Percentiles rank a stretch among this genome's conserved stretches.
Evolutionary conservation across 1,140 invertebrate species (phyloP).

Genomic region (Neelides sp.): DNA sequence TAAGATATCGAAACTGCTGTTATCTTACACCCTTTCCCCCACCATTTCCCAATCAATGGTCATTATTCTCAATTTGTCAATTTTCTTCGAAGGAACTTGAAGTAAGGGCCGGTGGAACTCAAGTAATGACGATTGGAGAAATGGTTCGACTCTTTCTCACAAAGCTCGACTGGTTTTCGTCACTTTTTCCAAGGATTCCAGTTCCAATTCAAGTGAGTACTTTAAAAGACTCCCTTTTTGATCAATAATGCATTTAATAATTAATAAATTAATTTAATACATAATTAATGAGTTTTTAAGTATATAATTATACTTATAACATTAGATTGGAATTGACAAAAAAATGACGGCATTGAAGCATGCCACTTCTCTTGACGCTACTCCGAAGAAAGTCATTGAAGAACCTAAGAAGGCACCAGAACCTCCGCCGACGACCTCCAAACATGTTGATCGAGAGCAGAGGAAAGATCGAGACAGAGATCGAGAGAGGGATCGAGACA

Average conservation of each 20-base stretch:
- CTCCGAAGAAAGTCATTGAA: conserved; percentile 4
- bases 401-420: not conserved
- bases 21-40: conserved; percentile 29
- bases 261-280: no score
- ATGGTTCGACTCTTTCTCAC: conserved; percentile 85
- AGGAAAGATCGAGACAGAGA: not conserved
- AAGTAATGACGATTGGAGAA: conserved; percentile 84
- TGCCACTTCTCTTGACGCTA: conserved; percentile 24
- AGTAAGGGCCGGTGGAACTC: conserved; percentile 91
- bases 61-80: conserved; percentile 2
- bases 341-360: conserved; percentile 28
- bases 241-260: no score
- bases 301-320: no score
- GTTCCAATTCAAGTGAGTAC: conserved; percentile 89
- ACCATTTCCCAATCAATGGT: not conserved
- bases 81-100: conserved; percentile 62
- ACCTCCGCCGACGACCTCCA: not conserved
- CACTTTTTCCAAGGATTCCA: conserved; percentile 96
- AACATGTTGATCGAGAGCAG: not conserved
- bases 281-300: no score
- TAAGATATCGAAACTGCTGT: no score
- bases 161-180: conserved; percentile 96
- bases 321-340: conserved; percentile 29
- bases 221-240: no score
- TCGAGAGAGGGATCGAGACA: not conserved